Percentiles rank a stretch among this genome's conserved stretches.
These are phyloP conservation scores for Lepidochrysops patricia DNA, from an alignment of 2,888 invertebrate species.

Conservation along the genomic window DNA sequence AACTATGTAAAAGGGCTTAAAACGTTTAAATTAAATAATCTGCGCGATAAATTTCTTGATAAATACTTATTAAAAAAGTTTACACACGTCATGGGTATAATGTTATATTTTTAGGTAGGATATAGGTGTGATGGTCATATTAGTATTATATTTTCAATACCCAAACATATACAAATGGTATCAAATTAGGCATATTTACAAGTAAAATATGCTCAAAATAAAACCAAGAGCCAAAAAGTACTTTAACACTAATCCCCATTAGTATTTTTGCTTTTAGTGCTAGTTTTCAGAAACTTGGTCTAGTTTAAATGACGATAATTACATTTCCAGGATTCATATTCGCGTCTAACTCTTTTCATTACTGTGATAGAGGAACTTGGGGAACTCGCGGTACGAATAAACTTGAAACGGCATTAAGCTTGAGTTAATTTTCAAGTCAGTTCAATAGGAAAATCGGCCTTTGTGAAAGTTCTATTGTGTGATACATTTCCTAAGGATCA, in stretches of 20 bases:
- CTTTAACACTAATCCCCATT: not conserved
- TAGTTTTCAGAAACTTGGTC: not conserved
- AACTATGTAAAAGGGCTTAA: slow-evolving; percentile 41
- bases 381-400: slow-evolving; percentile 42
- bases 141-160: too few relatives aligned
- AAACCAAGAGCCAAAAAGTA: not conserved
- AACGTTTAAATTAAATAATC: slow-evolving; percentile 8
- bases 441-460: slow-evolving; percentile 67
- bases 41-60: not conserved
- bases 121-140: too few relatives aligned
- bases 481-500: slow-evolving; percentile 41
- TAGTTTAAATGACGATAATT: not conserved
- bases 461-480: slow-evolving; percentile 56
- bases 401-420: slow-evolving; percentile 25
- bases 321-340: not conserved
- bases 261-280: not conserved
- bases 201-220: too few relatives aligned
- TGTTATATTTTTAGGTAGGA: too few relatives aligned
- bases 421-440: slow-evolving; percentile 55
- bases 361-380: slow-evolving; percentile 67
- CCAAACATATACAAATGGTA: too few relatives aligned
- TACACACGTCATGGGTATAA: too few relatives aligned
- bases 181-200: too few relatives aligned
- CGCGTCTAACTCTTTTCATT: slow-evolving; percentile 55
- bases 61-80: too few relatives aligned